Evolutionary conservation across 2,888 invertebrate genomes (phyloP).

Genomic region (Copidosoma aretas): DNA sequence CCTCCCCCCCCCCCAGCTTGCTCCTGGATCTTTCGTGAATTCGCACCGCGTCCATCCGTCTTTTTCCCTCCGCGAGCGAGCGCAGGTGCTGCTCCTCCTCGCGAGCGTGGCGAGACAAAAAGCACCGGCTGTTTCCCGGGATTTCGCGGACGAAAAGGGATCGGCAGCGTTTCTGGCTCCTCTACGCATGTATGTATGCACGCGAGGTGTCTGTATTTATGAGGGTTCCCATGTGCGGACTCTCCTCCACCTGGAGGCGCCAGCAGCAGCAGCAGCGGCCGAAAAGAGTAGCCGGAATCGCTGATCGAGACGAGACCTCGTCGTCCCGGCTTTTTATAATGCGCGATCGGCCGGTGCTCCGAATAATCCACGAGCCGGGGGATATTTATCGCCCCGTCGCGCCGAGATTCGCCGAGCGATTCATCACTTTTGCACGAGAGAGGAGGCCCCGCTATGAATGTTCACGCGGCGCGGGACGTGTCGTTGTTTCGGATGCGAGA

Average conservation of each 20-base stretch:
- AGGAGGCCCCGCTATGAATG: not conserved
- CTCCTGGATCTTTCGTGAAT: constrained; percentile 33
- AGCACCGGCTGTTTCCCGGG: no score
- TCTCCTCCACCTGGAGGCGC: constrained; percentile 40
- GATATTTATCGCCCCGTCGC: not conserved
- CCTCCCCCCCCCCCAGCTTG: constrained; percentile 9
- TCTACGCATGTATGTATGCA: constrained; percentile 19
- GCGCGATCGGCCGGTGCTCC: not conserved
- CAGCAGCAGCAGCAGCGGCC: no score
- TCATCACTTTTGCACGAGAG: not conserved
- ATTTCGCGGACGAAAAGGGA: no score
- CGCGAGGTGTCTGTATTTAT: constrained; percentile 54
- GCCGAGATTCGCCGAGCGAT: not conserved
- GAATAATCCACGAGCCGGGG: not conserved
- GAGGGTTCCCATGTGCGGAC: constrained; percentile 55
- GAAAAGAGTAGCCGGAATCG: constrained; percentile 21
- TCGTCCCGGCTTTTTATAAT: constrained; percentile 3
- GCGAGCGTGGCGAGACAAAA: no score
- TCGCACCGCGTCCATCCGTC: constrained; percentile 36
- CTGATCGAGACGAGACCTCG: constrained; percentile 23
- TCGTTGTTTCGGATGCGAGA: no score
- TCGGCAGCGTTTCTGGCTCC: no score
- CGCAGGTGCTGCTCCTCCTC: not conserved
- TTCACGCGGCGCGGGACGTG: no score
- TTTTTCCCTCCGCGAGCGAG: not conserved